Evolutionary conservation across 2,888 invertebrate genomes (phyloP), one percentile per base, ranked within the genome.

Genomic region (Muschampia plurimacula): DNA sequence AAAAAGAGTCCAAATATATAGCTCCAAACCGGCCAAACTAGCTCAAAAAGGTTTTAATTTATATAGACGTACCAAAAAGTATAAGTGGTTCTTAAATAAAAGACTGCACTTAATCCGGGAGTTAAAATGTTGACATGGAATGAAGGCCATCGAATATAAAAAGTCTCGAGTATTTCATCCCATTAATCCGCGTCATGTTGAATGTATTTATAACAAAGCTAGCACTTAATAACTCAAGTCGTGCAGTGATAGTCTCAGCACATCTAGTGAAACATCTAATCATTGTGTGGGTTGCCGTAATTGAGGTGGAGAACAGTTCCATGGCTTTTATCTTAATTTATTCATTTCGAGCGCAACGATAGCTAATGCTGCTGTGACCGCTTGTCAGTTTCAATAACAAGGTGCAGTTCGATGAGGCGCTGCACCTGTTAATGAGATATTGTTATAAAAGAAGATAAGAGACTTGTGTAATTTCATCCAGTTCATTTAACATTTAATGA

Each of bases 281-380:
- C 90, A 92, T 90, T 89, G 92, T 91, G 93, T 92, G 91, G 91
- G 92, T 86, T 85, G 91, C 82, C 84, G 88, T 92, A 91, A 92
- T 93, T 93, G 91, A 90, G 91, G 90, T 87, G 83, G 87, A 84
- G 88, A 85, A 88, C 89, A 84, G 85, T 87, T 87, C 81, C 85
- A 86, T 87, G 87, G 85, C 86, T 90, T 91, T 91, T 92, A 93
- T 92, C 93, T 92, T 90, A 93, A 93, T 92, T 92, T 92, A 93
- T 92, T 91, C 92, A 88, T 89, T 91, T 85, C 79, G 82, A 89
- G 83, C 83, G 82, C 82, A 83, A 82, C 84, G 83, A 87, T 87
- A 84, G 87, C 87, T 92, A 90, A 92, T 90, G 90, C 89, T 92
- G 92, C 92, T 92, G 87, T 93, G 92, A 92, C 90, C 87, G 82